Evolutionary conservation across 2,797 vertebrate genomes (phyloP).

Genomic region (Rhyacichthys aspro): DNA sequence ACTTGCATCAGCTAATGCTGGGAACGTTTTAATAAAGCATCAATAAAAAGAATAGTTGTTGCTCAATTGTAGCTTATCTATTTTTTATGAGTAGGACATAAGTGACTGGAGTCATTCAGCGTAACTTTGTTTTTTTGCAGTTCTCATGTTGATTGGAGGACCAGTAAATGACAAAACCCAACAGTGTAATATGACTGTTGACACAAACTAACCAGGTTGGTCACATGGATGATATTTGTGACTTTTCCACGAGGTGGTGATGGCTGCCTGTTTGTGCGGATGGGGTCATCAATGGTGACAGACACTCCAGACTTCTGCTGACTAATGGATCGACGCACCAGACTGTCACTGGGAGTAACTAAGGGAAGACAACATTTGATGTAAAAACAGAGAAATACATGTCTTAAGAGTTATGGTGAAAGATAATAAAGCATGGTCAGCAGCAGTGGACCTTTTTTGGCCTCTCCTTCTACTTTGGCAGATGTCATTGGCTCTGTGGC

Average conservation of each 20-base stretch:
- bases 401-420: not conserved
- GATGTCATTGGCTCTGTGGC: conserved; percentile 72
- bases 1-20: conserved; percentile 20
- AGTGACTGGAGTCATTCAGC: no score
- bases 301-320: conserved; percentile 91
- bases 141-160: not conserved
- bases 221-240: conserved; percentile 89
- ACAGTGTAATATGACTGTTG: no score
- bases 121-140: no score
- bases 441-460: conserved; percentile 81
- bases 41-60: no score
- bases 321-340: conserved; percentile 91
- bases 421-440: not conserved
- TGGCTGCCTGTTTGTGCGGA: conserved; percentile 83
- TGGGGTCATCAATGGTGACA: conserved; percentile 90
- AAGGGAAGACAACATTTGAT: not conserved
- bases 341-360: conserved; percentile 87
- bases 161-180: not conserved
- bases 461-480: conserved; percentile 75
- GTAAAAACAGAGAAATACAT: not conserved
- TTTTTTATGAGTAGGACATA: no score
- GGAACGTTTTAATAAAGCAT: no score
- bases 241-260: conserved; percentile 87
- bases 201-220: conserved; percentile 85
- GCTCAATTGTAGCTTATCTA: no score